A percentile compares a stretch with the other conserved stretches of the same genome.
These are phyloP conservation scores for Nannospalax galili DNA, from an alignment of 2,113 vertebrate species.

Conservation along the genomic window DNA sequence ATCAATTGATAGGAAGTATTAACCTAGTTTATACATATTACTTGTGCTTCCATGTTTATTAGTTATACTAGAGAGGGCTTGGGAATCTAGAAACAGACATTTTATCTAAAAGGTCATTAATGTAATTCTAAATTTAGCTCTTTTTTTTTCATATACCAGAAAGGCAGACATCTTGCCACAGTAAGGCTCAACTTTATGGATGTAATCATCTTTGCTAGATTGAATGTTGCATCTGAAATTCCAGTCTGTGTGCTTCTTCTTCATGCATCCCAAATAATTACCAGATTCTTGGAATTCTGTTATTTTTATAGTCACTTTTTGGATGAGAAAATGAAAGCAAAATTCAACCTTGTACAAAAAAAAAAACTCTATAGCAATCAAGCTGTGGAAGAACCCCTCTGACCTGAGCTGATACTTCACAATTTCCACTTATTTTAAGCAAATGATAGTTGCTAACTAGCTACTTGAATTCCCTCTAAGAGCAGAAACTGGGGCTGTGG, in stretches of 20 bases:
- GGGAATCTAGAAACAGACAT: background rate
- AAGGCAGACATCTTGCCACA: background rate
- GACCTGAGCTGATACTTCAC: background rate
- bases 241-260: background rate
- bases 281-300: background rate
- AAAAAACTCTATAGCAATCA: background rate
- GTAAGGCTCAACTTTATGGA: background rate
- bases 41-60: constrained; percentile 33
- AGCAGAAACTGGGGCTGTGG: background rate
- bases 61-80: background rate
- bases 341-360: background rate
- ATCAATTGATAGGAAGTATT: background rate
- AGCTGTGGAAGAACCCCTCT: background rate
- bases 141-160: background rate
- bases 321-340: constrained; percentile 21
- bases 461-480: background rate
- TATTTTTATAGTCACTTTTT: constrained; percentile 18
- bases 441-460: background rate
- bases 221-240: background rate
- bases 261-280: background rate
- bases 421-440: constrained; percentile 24
- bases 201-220: background rate
- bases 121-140: background rate
- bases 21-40: background rate
- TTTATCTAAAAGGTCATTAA: constrained; percentile 33